Base-by-base conservation (phyloP, 1,140 invertebrate species). In the Saxidomus purpurata region DNA sequence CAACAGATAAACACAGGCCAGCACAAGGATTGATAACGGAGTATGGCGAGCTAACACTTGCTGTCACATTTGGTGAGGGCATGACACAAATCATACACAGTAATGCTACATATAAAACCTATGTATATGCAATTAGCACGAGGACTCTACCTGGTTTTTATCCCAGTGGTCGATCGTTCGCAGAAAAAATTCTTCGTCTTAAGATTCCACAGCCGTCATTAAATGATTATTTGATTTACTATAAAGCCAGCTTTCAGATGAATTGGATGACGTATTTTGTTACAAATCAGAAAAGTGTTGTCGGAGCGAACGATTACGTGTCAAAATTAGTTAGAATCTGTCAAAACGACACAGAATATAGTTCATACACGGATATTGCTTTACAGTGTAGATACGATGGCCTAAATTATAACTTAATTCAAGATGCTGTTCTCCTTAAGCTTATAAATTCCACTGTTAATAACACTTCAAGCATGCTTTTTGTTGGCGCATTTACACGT, bases 271-370 rank as follows among this genome's bases (percentile, higher is more conserved):
- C 47, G 8, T 81, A 81, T 38, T 59, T 81, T 55, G 47, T 81
- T 4, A 81, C 79, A 59, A 81, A 81, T 38, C 79, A 81, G 34
- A 81, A 81, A 61, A 38, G 22, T 31, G 8, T 17, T 36, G 79
- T 81, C 22, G 79, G 79, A 34, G 43, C 25, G 1, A 0, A 9
- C 0, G 61, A 81, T 11, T 59, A 81, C 61, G 34, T 81, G 25
- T 19, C 79, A n/a, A 81, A 81, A n/a, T 22, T 81, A n/a, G 52
- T 81, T 3, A 25, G 79, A 25, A 59, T 81, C 2, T 81, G 79
- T 40, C 79, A 81, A 28, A 61, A 81, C 34, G 79, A 81, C 28
- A 36, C 49, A 3, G 52, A 15, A 2, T 81, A 61, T 38, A 3
- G 22, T 36, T 81, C 79, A 11, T 81, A 81, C 61, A 38, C 79